Evolutionary conservation across 2,888 invertebrate genomes (phyloP), one percentile per base, ranked within the genome.

Genomic region (Anoplius nigerrimus): DNA sequence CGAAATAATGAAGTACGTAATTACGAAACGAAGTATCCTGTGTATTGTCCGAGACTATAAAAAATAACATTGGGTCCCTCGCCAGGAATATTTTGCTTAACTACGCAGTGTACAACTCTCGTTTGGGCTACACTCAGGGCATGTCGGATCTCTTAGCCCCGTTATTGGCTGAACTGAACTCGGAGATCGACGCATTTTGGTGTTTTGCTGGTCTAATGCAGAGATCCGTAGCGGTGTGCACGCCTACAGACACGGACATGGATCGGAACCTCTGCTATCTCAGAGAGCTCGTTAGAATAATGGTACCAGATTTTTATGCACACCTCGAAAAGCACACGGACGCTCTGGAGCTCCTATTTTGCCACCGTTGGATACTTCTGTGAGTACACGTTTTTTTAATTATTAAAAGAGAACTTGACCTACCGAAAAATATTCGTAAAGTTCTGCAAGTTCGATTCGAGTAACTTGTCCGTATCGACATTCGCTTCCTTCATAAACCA

Each of bases 181-280:
- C 97, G 85, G 98, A 99, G 90, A 95, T 97, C 1, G 98, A 98
- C 85, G 94, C 98, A 0, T 99, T 98, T 88, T 98, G 98, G 98
- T 98, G 98, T 86, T 99, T 99, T 88, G 97, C 97, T 24, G 98
- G 98, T 0, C 92, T 98, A 67, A 98, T 99, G 97, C 95, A 98
- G 84, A 92, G 95, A 79, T 97, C 97, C 0, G 95, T 97, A 78
- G 98, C 98, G 85, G 97, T 98, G 0, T 97, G 97, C 80, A 97
- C 97, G 0, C 98, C 98, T 0, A 97, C 96, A 2, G 97, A 97
- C 88, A 93, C 94, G 84, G 98, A 98, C 85, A 98, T 98, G 94
- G 98, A 98, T 86, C 93, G 94, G 82, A 97, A 97, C 85, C 90
- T 98, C 83, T 93, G 93, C 82, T 97, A 95, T 85, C 91, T 98